Evolutionary conservation across 2,797 vertebrate species (phyloP).

Genomic region (Falco novaeseelandiae): DNA sequence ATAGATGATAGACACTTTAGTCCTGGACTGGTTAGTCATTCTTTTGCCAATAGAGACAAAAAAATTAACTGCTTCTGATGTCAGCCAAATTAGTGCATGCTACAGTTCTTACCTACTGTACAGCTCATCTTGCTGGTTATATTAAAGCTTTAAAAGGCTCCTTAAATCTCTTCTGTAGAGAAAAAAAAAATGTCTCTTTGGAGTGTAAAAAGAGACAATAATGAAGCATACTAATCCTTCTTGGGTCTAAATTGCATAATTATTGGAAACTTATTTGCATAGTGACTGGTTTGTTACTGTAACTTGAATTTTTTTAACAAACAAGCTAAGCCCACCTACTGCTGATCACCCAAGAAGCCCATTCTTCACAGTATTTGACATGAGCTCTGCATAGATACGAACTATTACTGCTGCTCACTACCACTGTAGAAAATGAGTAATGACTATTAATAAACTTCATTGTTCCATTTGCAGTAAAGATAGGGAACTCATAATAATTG

Average conservation of each 20-base stretch:
- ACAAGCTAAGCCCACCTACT: neutral
- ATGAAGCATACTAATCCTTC: neutral
- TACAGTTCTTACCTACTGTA: neutral
- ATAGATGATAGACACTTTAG: neutral
- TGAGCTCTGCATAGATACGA: neutral
- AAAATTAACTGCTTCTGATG: neutral
- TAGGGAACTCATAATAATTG: neutral
- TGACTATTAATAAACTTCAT: slow-evolving; percentile 32
- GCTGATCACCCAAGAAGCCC: neutral
- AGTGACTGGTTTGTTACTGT: neutral
- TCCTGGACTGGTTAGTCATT: neutral
- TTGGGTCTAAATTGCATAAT: neutral
- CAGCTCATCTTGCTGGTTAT: slow-evolving; percentile 7
- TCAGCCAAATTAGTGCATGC: neutral
- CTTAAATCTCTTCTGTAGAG: neutral
- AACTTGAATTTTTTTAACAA: neutral
- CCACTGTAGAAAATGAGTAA: slow-evolving; percentile 15
- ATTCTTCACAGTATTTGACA: neutral
- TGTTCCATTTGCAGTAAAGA: neutral
- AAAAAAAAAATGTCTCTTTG: neutral
- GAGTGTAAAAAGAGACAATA: neutral
- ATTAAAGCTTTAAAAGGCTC: slow-evolving; percentile 15
- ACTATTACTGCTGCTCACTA: neutral
- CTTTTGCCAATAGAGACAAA: neutral
- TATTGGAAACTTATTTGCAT: slow-evolving; percentile 20